Percentiles rank a stretch among this genome's conserved stretches.
phyloP scores from a whole-genome alignment of 2,888 invertebrate genomes.

The Thereva unica region DNA sequence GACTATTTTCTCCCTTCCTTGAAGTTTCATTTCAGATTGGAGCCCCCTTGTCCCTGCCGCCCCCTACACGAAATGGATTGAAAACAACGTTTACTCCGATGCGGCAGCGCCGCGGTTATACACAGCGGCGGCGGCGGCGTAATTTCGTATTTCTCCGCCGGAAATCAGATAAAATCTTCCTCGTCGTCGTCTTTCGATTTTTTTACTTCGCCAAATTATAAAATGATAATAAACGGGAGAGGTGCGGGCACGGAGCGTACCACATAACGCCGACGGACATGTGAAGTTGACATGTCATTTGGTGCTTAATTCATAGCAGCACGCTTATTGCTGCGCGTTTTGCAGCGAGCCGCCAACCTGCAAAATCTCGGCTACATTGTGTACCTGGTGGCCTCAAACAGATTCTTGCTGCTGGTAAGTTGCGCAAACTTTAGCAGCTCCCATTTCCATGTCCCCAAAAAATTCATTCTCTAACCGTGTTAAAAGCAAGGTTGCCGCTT shows the following conservation, averaged over 20 bases:
- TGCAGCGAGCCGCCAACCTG: background rate
- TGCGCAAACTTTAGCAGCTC: constrained; percentile 19
- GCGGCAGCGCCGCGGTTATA: constrained; percentile 10
- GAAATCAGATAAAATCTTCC: constrained; percentile 40
- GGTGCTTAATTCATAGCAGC: background rate
- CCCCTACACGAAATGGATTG: background rate
- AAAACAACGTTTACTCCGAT: background rate
- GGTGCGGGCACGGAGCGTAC: background rate
- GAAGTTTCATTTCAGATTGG: background rate
- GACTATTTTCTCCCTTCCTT: constrained; percentile 39
- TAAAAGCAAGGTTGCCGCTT: too few relatives aligned
- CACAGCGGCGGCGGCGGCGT: constrained; percentile 12
- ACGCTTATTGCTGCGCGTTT: too few relatives aligned
- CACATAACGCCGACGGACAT: background rate
- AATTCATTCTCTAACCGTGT: too few relatives aligned
- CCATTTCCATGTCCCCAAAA: constrained; percentile 23
- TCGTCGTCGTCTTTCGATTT: constrained; percentile 12
- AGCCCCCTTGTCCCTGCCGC: constrained; percentile 12
- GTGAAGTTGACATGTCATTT: constrained; percentile 1
- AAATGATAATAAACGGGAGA: constrained; percentile 37
- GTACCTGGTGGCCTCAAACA: constrained; percentile 10
- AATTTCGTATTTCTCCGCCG: constrained; percentile 40
- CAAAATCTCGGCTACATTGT: background rate
- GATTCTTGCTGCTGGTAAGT: constrained; percentile 9
- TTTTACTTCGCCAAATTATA: constrained; percentile 36